Evolutionary conservation across 2,113 vertebrate species (phyloP).

Genomic region (Nesogale talazaci): DNA sequence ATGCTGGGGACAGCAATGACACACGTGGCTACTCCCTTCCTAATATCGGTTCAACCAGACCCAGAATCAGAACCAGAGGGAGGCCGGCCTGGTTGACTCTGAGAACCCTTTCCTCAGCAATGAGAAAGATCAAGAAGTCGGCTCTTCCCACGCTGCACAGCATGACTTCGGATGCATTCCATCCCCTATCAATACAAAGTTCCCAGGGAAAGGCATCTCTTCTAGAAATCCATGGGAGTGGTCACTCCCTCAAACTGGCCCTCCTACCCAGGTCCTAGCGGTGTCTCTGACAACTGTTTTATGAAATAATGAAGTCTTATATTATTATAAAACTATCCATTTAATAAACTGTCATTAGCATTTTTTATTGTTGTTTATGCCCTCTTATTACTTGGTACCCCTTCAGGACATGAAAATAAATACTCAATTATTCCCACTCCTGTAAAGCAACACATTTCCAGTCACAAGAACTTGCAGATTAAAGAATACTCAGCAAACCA

Average conservation of each 20-base stretch:
- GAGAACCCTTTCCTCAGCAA: background rate
- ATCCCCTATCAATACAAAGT: background rate
- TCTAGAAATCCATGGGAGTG: background rate
- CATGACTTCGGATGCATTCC: background rate
- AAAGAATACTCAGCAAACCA: constrained; percentile 24
- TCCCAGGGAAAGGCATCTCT: background rate
- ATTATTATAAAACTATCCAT: constrained; percentile 28
- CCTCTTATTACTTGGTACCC: background rate
- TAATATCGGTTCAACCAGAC: no score
- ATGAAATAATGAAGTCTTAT: constrained; percentile 18
- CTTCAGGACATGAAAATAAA: background rate
- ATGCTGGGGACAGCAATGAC: background rate
- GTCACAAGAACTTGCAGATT: constrained; percentile 40
- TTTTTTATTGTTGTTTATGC: no score
- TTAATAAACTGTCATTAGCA: background rate
- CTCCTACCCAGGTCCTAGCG: background rate
- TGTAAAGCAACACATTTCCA: background rate
- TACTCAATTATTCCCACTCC: background rate
- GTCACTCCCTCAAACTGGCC: background rate
- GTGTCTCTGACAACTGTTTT: background rate
- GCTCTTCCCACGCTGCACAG: background rate
- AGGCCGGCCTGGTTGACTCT: background rate
- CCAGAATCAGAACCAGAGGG: background rate
- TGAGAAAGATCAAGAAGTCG: background rate
- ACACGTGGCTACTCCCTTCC: background rate